phyloP scores from a whole-genome alignment of 2,797 vertebrate species.

The Enteromius argenteus region DNA sequence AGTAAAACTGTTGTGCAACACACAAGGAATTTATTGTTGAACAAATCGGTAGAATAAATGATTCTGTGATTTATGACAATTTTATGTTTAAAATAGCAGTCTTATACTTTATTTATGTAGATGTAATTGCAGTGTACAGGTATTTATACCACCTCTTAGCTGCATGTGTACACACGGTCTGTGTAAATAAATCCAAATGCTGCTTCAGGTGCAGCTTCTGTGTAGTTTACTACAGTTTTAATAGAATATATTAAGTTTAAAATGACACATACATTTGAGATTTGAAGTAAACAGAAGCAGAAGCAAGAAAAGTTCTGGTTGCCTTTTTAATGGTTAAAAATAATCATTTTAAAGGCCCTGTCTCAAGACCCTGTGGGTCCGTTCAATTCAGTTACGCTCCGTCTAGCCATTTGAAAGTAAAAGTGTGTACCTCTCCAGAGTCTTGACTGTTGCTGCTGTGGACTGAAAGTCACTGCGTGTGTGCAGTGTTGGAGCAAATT shows the following conservation, averaged over 20 bases:
- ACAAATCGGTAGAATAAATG: background rate
- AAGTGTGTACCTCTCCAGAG: background rate
- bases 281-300: background rate
- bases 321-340: constrained; percentile 9
- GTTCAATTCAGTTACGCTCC: background rate
- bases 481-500: constrained; percentile 10
- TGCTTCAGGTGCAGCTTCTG: background rate
- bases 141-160: background rate
- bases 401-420: constrained; percentile 18
- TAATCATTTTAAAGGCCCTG: background rate
- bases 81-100: background rate
- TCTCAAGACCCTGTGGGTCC: background rate
- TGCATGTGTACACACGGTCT: background rate
- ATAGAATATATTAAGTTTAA: background rate
- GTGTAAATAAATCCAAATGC: background rate
- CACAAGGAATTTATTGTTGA: background rate
- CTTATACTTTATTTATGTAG: background rate
- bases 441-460: background rate
- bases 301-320: background rate
- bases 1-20: background rate
- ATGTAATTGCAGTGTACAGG: background rate
- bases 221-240: background rate
- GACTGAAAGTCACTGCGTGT: background rate
- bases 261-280: background rate
- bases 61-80: background rate